phyloP scores from a whole-genome alignment of 2,888 invertebrate species.

The Sepiola atlantica region DNA sequence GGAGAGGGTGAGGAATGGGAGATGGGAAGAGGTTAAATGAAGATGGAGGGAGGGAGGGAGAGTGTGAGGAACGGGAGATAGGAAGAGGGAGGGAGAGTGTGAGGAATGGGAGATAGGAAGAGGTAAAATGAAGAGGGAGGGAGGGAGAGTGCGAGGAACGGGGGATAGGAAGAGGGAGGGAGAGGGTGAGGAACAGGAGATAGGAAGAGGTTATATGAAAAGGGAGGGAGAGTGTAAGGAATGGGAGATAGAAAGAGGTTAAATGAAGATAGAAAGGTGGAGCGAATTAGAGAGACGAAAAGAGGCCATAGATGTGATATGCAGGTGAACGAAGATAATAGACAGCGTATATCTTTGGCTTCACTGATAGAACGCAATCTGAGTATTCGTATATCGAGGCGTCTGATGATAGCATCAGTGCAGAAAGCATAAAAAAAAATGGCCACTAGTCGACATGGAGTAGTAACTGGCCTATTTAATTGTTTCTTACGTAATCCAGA shows the following conservation, averaged over 20 bases:
- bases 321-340: neutral
- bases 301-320: neutral
- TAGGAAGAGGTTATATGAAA: too few relatives aligned
- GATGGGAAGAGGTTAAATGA: too few relatives aligned
- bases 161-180: too few relatives aligned
- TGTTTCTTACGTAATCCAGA: neutral
- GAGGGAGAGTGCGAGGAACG: too few relatives aligned
- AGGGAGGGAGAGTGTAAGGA: too few relatives aligned
- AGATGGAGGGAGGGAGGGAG: neutral
- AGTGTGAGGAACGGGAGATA: too few relatives aligned
- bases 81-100: too few relatives aligned
- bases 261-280: neutral
- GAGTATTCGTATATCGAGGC: neutral
- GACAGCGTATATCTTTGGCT: neutral
- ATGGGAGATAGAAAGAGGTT: neutral
- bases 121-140: too few relatives aligned
- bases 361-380: neutral
- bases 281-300: neutral
- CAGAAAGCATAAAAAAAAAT: neutral
- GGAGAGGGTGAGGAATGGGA: neutral
- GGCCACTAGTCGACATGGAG: neutral
- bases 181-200: too few relatives aligned
- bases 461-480: constrained; percentile 15
- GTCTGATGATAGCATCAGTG: neutral
- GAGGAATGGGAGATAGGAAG: neutral